A percentile compares a stretch with the other conserved stretches of the same genome.
These are phyloP conservation scores for Periplaneta americana DNA, from an alignment of 1,140 invertebrate species.

Conservation along the genomic window DNA sequence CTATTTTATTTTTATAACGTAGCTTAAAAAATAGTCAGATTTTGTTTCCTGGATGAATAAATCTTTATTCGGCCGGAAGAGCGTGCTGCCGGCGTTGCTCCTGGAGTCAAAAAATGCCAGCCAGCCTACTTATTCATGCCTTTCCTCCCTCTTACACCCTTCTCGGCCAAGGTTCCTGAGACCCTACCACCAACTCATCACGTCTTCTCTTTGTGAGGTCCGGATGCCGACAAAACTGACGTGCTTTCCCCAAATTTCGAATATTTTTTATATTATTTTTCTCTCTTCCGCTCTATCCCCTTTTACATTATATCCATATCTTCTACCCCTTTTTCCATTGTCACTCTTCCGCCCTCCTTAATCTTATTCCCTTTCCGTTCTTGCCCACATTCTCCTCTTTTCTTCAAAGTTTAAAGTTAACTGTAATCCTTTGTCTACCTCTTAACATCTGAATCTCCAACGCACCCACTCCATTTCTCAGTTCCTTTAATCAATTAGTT, in stretches of 20 bases:
- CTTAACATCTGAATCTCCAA: background rate
- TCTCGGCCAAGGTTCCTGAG: too few species aligned
- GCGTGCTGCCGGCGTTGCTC: background rate
- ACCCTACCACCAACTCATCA: background rate
- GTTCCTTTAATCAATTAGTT: background rate
- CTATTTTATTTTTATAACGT: background rate
- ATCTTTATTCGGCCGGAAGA: background rate
- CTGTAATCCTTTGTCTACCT: background rate
- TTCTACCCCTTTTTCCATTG: background rate
- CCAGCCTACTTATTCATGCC: background rate
- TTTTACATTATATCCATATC: background rate
- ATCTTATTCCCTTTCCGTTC: background rate
- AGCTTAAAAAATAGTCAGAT: background rate
- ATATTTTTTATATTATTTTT: background rate
- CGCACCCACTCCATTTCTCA: background rate
- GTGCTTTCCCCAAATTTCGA: background rate
- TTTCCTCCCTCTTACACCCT: background rate
- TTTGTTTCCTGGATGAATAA: background rate
- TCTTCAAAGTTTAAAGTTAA: background rate
- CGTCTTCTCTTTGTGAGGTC: background rate
- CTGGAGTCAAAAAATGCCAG: too few species aligned
- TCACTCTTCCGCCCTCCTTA: background rate
- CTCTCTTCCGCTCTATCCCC: conserved; percentile 1
- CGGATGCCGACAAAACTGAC: background rate
- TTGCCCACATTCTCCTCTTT: background rate